A percentile compares a stretch with the other conserved stretches of the same genome.
Conservation (phyloP, 1,140 invertebrate species). For the Drosophila nasuta region DNA sequence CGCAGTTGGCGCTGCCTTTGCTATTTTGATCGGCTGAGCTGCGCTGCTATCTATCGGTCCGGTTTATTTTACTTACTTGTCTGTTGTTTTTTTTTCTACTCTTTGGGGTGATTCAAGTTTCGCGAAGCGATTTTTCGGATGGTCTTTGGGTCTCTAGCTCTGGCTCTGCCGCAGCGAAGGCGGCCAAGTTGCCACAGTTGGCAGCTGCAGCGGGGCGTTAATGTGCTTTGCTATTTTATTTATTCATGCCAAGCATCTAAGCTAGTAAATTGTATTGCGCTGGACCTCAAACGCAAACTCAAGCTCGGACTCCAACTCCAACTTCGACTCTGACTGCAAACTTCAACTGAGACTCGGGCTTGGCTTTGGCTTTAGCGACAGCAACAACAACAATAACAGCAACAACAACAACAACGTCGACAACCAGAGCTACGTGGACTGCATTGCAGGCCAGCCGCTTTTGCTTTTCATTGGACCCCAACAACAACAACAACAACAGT, state of each 20-base stretch:
- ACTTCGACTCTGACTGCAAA: conserved; percentile 12
- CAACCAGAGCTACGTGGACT: conserved; percentile 39
- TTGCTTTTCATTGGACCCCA: conserved; percentile 79
- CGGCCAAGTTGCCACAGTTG: conserved; percentile 50
- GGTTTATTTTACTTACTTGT: conserved; percentile 56
- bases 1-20: conserved; percentile 51
- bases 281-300: conserved; percentile 48
- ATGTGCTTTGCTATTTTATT: conserved; percentile 83
- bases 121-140: conserved; percentile 50
- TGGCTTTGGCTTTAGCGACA: conserved; percentile 36
- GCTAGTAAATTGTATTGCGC: conserved; percentile 82
- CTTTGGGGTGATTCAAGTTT: conserved; percentile 79
- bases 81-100: conserved; percentile 33
- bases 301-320: conserved; percentile 17
- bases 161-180: conserved; percentile 32
- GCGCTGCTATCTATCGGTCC: conserved; percentile 69
- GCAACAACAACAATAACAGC: conserved; percentile 21
- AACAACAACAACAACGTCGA: conserved; percentile 13
- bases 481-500: conserved; percentile 47
- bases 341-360: conserved; percentile 29
- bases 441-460: conserved; percentile 76
- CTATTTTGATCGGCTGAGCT: conserved; percentile 74
- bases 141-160: conserved; percentile 23
- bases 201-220: conserved; percentile 82
- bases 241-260: conserved; percentile 83